Base-by-base conservation (phyloP, 2,888 invertebrate species). In the Steinernema hermaphroditum region DNA sequence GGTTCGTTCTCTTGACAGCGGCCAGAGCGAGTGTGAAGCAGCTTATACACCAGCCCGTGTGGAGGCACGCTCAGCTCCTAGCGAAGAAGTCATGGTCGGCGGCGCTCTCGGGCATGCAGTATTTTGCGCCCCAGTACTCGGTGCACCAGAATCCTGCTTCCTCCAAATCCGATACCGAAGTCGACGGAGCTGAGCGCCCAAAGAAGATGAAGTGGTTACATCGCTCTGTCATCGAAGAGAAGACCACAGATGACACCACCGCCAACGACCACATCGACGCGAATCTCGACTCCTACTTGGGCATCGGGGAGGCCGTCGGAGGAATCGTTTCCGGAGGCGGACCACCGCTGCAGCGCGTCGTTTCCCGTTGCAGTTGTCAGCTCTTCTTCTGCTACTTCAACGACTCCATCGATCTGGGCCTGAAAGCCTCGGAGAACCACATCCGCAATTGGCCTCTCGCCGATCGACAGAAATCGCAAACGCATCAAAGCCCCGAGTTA, bases 21-120 rank as follows among this genome's bases (percentile, higher is more conserved):
- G 95, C 96, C 14, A 93, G 95, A 82, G 94, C 97, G 0, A 93
- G 94, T 88, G 94, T 98, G 78, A 89, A 94, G 0, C 96, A 96
- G 87, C 90, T 93, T 72, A 90, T 92, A 49, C 94, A 94, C 87
- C 91, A 92, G 72, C 94, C 96, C 0, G 92, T 93, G 0, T 94
- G 94, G 94, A 75, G 83, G 27, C 92, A 93, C 83, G 90, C 92
- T 70, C 92, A 93, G 12, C 89, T 94, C 1, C 92, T 94, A n/a
- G 91, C 93, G 37, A 97, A 97, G 88, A 92, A 93, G 0, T 94
- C 96, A 0, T 97, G 97, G 96, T 92, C 93, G 77, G 96, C 96
- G 24, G 92, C 93, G 71, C 89, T 98, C 14, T 93, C 94, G 86
- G 95, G 96, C 88, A 95, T 98, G 94, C 97, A 97, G 89, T 98